phyloP scores from a whole-genome alignment of 2,113 vertebrate species.

The Nothocercus julius region DNA sequence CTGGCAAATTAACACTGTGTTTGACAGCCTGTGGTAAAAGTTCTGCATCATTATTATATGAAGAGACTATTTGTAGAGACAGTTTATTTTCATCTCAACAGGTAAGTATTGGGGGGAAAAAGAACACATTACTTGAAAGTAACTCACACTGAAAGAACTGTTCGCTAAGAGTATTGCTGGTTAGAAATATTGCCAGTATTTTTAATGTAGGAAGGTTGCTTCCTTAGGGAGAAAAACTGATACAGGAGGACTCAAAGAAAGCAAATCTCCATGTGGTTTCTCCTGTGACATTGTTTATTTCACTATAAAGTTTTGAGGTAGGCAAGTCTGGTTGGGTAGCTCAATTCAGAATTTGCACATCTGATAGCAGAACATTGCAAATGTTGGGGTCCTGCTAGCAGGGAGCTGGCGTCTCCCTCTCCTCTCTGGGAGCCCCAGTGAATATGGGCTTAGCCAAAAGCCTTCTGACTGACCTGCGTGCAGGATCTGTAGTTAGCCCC shows the following conservation, averaged over 20 bases:
- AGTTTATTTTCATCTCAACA: neutral
- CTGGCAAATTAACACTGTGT: neutral
- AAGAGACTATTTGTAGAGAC: constrained; percentile 14
- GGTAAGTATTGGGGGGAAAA: neutral
- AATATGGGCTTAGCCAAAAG: neutral
- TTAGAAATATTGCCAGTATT: neutral
- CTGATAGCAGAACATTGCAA: neutral
- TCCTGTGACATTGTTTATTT: neutral
- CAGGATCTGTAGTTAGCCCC: neutral
- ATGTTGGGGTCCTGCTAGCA: neutral
- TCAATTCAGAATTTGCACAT: neutral
- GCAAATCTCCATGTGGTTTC: neutral
- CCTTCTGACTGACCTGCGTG: neutral
- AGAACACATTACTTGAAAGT: neutral
- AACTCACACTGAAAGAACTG: neutral
- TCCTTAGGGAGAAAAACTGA: neutral
- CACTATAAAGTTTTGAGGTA: accelerated
- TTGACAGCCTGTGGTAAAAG: constrained; percentile 30
- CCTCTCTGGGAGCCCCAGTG: neutral
- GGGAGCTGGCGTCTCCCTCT: neutral
- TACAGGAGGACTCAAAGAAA: neutral
- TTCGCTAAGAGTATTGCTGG: neutral
- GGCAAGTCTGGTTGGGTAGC: neutral
- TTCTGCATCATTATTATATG: neutral
- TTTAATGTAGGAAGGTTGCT: neutral